Conservation (phyloP, 2,113 vertebrate species). For the Acanthisitta chloris region DNA sequence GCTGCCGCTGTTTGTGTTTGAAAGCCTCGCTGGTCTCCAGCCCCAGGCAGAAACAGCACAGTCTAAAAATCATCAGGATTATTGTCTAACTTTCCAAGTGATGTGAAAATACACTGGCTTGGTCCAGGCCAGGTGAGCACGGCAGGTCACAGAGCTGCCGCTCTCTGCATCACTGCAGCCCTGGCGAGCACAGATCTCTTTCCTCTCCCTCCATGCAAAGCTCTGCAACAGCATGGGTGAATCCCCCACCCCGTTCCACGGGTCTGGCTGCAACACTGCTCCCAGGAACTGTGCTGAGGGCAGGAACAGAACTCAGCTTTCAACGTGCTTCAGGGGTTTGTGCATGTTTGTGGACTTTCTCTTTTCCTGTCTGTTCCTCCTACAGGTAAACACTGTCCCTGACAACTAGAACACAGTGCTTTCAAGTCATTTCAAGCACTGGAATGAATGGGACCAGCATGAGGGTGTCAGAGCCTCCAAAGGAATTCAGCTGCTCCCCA, state of each 20-base stretch:
- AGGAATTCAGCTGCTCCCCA: accelerated
- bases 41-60: accelerated
- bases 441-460: accelerated
- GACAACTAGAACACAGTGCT: not conserved
- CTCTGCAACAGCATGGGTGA: accelerated
- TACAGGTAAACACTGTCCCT: not conserved
- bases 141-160: not conserved
- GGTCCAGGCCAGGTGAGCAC: accelerated
- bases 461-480: not conserved
- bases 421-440: not conserved
- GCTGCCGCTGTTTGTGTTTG: not conserved
- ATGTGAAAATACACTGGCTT: accelerated
- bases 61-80: not conserved
- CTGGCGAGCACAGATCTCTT: accelerated
- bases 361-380: not conserved
- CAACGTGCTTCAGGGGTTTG: not conserved
- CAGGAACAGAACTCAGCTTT: not conserved
- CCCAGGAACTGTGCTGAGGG: not conserved
- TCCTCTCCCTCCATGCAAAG: not conserved
- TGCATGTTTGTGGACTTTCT: not conserved
- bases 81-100: not conserved
- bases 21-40: not conserved
- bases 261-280: accelerated
- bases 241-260: accelerated
- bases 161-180: accelerated